Conservation (phyloP, 1,140 invertebrate genomes). For the Pogonus chalceus region DNA sequence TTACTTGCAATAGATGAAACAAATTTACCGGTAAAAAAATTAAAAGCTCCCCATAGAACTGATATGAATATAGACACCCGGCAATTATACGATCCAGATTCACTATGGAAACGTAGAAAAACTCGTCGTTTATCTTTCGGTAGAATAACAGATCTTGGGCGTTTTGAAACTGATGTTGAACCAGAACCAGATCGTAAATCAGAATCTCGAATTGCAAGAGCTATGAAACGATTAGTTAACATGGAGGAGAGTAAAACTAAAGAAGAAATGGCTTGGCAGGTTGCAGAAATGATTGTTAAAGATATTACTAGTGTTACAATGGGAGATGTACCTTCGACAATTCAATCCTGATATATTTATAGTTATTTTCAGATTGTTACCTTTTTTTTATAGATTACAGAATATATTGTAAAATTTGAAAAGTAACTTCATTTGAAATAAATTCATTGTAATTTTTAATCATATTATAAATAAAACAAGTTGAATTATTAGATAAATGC, state of each 20-base stretch:
- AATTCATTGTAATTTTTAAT: too few relatives aligned
- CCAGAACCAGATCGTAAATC: slow-evolving; percentile 65
- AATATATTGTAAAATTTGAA: too few relatives aligned
- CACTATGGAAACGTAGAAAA: slow-evolving; percentile 65
- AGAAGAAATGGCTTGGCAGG: slow-evolving; percentile 89
- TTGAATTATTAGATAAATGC: too few relatives aligned
- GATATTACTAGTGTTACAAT: slow-evolving; percentile 81
- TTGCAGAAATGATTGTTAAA: slow-evolving; percentile 89
- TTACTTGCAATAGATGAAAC: slow-evolving; percentile 56
- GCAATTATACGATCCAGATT: slow-evolving; percentile 72
- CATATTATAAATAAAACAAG: too few relatives aligned
- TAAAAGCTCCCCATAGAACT: slow-evolving; percentile 33
- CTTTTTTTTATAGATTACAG: too few relatives aligned
- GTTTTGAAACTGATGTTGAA: slow-evolving; percentile 82
- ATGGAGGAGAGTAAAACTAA: slow-evolving; percentile 76
- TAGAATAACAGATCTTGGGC: slow-evolving; percentile 71
- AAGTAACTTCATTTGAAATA: too few relatives aligned
- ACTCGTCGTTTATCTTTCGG: slow-evolving; percentile 66
- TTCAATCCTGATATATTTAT: too few relatives aligned
- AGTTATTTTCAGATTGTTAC: too few relatives aligned
- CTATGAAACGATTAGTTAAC: slow-evolving; percentile 68
- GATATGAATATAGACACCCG: slow-evolving; percentile 70
- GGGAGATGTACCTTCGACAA: slow-evolving; percentile 30
- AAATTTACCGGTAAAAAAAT: slow-evolving; percentile 26
- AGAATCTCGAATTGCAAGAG: slow-evolving; percentile 47